Evolutionary conservation across 2,797 vertebrate genomes (phyloP), one percentile per base, ranked within the genome.

Genomic region (Cynopterus sphinx): DNA sequence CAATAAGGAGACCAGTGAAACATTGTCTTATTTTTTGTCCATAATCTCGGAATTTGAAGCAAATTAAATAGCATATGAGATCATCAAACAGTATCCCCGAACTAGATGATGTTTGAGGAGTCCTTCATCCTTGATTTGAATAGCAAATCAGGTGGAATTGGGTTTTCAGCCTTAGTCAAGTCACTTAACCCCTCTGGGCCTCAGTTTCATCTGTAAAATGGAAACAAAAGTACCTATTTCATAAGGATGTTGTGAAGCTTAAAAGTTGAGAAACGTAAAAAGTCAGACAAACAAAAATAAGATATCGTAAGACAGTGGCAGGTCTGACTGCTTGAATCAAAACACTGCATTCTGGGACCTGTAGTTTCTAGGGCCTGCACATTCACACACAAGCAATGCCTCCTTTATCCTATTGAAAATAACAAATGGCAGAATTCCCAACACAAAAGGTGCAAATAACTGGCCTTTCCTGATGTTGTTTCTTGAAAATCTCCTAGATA

Each of bases 21-120:
- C 22, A 75, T 0, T 73, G 21, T 61, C 41, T 89, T 87, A 28
- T 57, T 71, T 68, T 77, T 55, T 81, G 6, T 88, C 31, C 82
- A 90, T 75, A 79, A 91, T 74, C 68, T 96, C 67, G 65, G 55
- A 96, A 94, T 90, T 15, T 74, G 73, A 95, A 90, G 84, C 63
- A 97, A 96, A 90, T 71, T 75, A 87, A 95, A 73, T 39, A 86
- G 63, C 46, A 67, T 53, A 53, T 26, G 43, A 74, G 61, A 84
- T 79, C 33, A 89, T 59, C 61, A 86, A 53, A 46, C 3, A 9
- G n/a, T 26, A 77, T 51, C 28, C 13, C 85, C 46, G 86, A 85
- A 75, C 33, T 26, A 78, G 65, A 82, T 70, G 22, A 36, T 7
- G 21, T 89, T 2, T 82, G 41, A 22, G n/a, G 17, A 77, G 33